Evolutionary conservation across 2,888 invertebrate genomes (phyloP), one percentile per base, ranked within the genome.

Genomic region (Melangyna quadrimaculata): DNA sequence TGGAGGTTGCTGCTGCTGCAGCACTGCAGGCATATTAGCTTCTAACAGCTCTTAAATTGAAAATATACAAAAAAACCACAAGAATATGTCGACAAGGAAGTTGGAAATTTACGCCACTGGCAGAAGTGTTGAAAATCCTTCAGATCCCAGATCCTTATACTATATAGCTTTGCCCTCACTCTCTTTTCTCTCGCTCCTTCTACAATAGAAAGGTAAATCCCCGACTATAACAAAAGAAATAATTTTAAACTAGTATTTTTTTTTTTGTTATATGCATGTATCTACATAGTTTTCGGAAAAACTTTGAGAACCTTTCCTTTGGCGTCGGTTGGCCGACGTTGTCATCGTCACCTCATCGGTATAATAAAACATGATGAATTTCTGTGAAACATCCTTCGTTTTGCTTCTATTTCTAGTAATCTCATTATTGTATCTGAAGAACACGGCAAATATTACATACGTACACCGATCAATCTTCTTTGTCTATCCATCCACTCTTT

Each of bases 391-490:
- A 57, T 74, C 70, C 70, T 78, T 14, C 70, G 65, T 51, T 32
- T 29, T 45, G 14, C 35, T 9, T 32, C 10, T 32, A 35, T 5
- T 10, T 35, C 19, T 59, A 65, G 69, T 79, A 79, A 83, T 83
- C 74, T 83, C 69, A 83, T 83, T 83, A 78, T 40, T 45, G 24
- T 69, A 45, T 51, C 70, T 74, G 63, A 74, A 79, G 72, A 65
- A 55, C 61, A 70, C 45, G 43, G 70, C 74, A 70, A 79, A 79
- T 70, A 74, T 79, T 83, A 57, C 79, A 74, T 78, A 59, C 59
- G 35, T 59, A 69, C 75, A 80, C 67, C 80, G 45, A 84, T 84
- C 84, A 75, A 84, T 84, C 75, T 72, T 55, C 69, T 51, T 78
- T 77, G 71, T 81, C 71, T 43, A 55, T n/a, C 29, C 35, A 55